Base-by-base conservation (phyloP, 2,113 vertebrate species). In the Melanerpes aurifrons region DNA sequence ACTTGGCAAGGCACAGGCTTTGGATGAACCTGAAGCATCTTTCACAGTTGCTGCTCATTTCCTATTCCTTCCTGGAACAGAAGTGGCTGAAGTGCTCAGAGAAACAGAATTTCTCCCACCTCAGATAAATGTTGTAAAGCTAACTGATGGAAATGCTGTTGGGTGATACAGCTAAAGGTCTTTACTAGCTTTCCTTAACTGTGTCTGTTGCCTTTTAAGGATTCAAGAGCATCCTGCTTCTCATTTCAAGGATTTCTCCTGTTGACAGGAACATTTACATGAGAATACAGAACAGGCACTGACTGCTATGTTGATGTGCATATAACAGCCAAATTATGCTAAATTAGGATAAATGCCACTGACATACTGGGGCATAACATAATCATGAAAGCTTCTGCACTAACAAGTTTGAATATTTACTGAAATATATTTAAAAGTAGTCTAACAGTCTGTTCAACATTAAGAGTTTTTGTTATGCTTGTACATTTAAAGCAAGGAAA, bases 181-280 rank as follows among this genome's bases (percentile, higher is more conserved):
- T 1, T 1, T 37, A 62, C 10, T 8, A 7, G 7, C 9, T 94
- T 80, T 73, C 40, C 71, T 54, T 81, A 37, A 48, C 53, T 31
- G 10, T 15, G 11, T 4, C 21, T 89, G 74, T 77, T 70, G 31
- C 16, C 47, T 76, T 92, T 92, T 71, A 61, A 78, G 48, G 35
- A 26, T 83, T 87, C 54, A 53, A 86, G 43, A 89, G 48, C 1
- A 25, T 68, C 26, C 25, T 64, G n/a, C 10, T 87, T 70, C 47
- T 87, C 8, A 68, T 67, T 72, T 82, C 72, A 89, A 87, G 47
- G 16, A 87, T 91, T 86, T 91, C 72, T 89, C 35, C 59, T 77
- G 43, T 56, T 94, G 87, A 92, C 85, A 95, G 85, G 68, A 87
- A 3, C 40, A 94, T 95, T 96, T 91, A 76, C 91, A 92, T 92